Base-by-base conservation (phyloP, 2,113 vertebrate genomes). In the Tricholaema leucomelas region DNA sequence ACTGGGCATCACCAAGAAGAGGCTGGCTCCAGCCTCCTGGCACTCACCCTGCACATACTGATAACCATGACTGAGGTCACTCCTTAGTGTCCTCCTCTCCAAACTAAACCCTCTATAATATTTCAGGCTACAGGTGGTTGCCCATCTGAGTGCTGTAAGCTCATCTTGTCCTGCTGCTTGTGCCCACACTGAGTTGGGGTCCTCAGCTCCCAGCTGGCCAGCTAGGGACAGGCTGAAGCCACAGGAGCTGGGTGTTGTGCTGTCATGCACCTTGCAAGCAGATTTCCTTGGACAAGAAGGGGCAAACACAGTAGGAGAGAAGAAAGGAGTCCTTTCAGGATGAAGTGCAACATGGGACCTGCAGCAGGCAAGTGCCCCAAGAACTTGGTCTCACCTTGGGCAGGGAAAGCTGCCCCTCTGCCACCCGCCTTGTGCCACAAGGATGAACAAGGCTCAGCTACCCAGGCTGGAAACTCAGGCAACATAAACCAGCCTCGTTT, bases 401-500 rank as follows among this genome's bases (percentile, higher is more conserved):
- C 24, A 75, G 36, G 35, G 27, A 50, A 90, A 90, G 25, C 36
- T 54, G n/a, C 16, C 36, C 81, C 55, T 28, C 28, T 60, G 76
- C 19, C 59, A 72, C 84, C 67, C 60, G 59, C n/a, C 42, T 74
- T 1, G 10, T 59, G 40, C 76, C 73, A 70, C 5, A 3, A 36
- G 15, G 40, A 77, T 48, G 30, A 78, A 42, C 74, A 58, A 92
- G 60, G 76, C 64, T 93, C 78, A 84, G 44, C 48, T 67, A 69
- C 81, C 54, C 76, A 46, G 60, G 50, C 48, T 3, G 5, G 79
- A 83, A 96, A 54, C 28, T 85, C 20, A 71, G 81, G 54, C 94
- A 94, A 92, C 9, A 95, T 10, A 87, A 94, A 88, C 24, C 82
- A 64, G 55, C 28, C 20, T 94, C 63, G 14, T 71, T 65, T 79